Conservation (phyloP, 2,797 vertebrate species). For the Luscinia megarhynchos region DNA sequence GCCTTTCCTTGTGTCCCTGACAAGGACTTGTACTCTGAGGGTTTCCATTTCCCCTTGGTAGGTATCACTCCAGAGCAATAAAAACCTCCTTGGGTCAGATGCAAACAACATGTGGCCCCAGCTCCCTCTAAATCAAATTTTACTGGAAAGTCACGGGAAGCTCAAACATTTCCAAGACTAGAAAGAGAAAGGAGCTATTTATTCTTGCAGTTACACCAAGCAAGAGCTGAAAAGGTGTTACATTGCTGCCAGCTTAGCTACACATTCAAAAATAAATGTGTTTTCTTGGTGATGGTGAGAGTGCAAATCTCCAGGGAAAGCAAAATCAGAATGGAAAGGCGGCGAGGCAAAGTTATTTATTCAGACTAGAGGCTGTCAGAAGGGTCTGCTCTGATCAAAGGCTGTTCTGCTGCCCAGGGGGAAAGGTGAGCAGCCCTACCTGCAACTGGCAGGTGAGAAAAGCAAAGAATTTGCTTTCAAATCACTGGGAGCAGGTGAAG, state of each 20-base stretch:
- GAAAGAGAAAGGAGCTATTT: conserved; percentile 36
- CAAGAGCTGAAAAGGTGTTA: background rate
- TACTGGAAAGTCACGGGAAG: background rate
- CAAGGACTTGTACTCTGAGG: background rate
- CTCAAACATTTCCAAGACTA: background rate
- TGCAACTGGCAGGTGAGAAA: background rate
- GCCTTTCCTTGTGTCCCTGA: background rate
- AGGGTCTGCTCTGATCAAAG: background rate
- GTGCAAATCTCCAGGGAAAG: background rate
- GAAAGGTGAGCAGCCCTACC: background rate
- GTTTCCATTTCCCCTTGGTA: background rate
- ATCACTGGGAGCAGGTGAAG: background rate
- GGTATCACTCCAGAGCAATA: background rate
- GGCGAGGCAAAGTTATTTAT: background rate
- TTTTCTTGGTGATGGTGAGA: background rate
- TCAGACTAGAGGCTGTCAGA: background rate
- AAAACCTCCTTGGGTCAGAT: background rate
- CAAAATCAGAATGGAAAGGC: background rate
- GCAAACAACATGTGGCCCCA: background rate
- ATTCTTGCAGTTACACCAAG: conserved; percentile 16
- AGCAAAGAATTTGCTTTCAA: background rate
- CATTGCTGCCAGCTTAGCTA: conserved; percentile 19
- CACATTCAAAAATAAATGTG: conserved; percentile 45
- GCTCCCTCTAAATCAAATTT: background rate
- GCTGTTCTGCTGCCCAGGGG: background rate